These are phyloP conservation scores for Corvus moneduloides DNA, from an alignment of 2,113 vertebrate species.

Conservation along the genomic window DNA sequence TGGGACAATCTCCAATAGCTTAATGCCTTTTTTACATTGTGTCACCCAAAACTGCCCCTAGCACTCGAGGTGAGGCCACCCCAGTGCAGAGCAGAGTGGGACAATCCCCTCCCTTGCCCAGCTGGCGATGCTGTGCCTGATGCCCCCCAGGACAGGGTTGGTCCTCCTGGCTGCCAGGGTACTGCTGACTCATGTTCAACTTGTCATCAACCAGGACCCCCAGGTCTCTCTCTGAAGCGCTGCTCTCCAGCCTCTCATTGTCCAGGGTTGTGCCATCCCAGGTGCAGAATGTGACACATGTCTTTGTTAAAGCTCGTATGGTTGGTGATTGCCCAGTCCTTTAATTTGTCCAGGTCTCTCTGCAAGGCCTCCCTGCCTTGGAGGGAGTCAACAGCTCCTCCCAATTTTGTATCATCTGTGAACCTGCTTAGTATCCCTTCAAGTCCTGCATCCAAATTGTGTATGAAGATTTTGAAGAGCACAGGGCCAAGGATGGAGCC, in stretches of 20 bases:
- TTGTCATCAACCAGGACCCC: rapidly evolving
- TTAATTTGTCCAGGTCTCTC: not conserved
- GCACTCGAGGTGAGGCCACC: rapidly evolving
- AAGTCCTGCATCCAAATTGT: not conserved
- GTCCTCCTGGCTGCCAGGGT: not conserved
- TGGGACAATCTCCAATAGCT: rapidly evolving
- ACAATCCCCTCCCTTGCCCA: too few species aligned
- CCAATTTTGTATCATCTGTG: rapidly evolving
- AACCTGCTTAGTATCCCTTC: not conserved
- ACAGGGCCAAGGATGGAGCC: not conserved
- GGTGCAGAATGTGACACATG: not conserved
- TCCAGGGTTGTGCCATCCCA: not conserved
- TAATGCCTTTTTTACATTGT: not conserved
- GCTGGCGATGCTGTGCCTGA: too few species aligned
- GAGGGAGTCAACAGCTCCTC: not conserved
- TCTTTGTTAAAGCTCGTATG: not conserved
- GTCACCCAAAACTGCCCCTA: not conserved
- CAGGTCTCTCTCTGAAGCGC: not conserved
- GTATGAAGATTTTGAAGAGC: not conserved
- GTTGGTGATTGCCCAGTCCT: not conserved
- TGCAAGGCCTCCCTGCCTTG: not conserved
- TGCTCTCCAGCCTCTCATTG: not conserved
- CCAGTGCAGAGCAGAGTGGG: not conserved
- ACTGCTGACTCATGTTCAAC: rapidly evolving
- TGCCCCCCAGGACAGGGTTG: not conserved